These are phyloP conservation scores for Coendou prehensilis DNA, from an alignment of 2,797 vertebrate genomes.

Conservation along the genomic window DNA sequence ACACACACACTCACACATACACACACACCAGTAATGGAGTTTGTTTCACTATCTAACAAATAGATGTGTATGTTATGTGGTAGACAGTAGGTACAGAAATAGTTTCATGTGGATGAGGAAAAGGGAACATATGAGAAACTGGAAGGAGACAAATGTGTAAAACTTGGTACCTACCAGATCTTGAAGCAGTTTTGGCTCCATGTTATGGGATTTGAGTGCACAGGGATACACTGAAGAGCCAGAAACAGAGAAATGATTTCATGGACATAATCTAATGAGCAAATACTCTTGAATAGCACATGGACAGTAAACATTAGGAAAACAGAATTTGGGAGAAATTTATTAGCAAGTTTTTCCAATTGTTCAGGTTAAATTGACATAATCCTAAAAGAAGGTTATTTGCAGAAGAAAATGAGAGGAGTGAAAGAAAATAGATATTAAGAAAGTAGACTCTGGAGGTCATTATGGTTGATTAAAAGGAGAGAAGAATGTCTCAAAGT, in stretches of 20 bases:
- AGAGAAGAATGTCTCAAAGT: neutral
- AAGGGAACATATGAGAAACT: neutral
- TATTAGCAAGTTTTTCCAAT: neutral
- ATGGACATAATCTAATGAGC: neutral
- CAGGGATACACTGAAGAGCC: neutral
- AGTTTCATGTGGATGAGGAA: neutral
- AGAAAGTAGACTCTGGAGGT: neutral
- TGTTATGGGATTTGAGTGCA: neutral
- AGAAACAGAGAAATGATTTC: neutral
- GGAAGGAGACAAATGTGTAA: neutral
- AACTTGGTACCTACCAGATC: neutral
- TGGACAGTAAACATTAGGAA: neutral
- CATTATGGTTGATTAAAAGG: neutral
- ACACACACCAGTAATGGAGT: neutral
- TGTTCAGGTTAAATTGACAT: neutral
- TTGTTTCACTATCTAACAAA: neutral
- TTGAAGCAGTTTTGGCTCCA: neutral
- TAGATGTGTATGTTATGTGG: neutral
- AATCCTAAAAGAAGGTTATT: neutral
- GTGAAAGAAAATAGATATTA: neutral
- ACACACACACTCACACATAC: neutral
- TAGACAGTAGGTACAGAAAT: neutral
- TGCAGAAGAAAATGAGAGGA: neutral
- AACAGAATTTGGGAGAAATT: neutral
- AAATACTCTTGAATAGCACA: neutral